Conservation (phyloP, 1,140 invertebrate genomes). For the Eueides isabella region DNA sequence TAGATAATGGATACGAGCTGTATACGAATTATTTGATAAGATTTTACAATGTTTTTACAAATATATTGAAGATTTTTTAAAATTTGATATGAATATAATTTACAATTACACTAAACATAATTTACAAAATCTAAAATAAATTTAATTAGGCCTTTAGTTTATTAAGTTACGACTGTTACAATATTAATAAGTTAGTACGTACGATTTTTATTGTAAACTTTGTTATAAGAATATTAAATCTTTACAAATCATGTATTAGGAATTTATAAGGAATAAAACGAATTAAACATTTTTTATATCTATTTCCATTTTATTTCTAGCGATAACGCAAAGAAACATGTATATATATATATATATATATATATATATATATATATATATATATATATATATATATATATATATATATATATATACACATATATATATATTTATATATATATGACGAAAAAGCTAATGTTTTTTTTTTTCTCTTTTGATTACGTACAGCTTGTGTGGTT, state of each 20-base stretch:
- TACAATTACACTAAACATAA: neutral
- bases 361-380: too few species aligned
- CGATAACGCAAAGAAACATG: too few species aligned
- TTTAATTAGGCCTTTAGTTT: neutral
- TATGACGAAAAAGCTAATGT: too few species aligned
- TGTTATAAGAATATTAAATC: neutral
- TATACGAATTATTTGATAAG: neutral
- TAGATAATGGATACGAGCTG: neutral
- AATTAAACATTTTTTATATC: neutral
- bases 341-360: too few species aligned
- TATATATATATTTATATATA: too few species aligned
- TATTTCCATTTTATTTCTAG: neutral
- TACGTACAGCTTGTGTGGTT: too few species aligned
- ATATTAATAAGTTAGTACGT: neutral
- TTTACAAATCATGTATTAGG: neutral
- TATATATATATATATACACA: too few species aligned
- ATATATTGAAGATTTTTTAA: too few species aligned
- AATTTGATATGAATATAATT: neutral
- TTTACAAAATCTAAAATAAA: neutral
- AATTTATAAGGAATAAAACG: neutral
- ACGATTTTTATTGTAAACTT: neutral
- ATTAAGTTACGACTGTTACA: neutral
- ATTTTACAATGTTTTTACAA: neutral
- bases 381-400: too few species aligned
- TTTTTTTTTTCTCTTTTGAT: too few species aligned